phyloP scores from a whole-genome alignment of 2,888 invertebrate species.

The Sinhomidia bicolor region DNA sequence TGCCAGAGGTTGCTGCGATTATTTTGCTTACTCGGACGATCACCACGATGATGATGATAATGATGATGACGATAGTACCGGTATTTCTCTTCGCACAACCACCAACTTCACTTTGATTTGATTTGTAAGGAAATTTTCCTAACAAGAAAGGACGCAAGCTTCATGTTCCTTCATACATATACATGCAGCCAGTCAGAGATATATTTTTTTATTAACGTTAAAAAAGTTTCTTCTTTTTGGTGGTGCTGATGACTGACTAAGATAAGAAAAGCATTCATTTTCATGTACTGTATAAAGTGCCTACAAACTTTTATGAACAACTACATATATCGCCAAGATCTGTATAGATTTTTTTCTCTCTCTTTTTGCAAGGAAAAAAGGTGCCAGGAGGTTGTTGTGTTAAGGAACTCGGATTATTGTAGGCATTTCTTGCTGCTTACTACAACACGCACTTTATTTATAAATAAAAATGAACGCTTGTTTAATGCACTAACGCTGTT shows the following conservation, averaged over 20 bases:
- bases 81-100: constrained; percentile 26
- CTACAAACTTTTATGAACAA: too few relatives aligned
- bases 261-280: constrained; percentile 33
- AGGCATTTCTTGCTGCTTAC: constrained; percentile 2
- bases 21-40: background rate
- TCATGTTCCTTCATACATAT: too few relatives aligned
- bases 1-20: background rate
- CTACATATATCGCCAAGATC: background rate
- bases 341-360: background rate
- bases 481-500: constrained; percentile 41
- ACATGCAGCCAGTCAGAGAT: constrained; percentile 43
- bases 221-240: background rate
- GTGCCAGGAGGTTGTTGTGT: constrained; percentile 36
- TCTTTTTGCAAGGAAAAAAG: constrained; percentile 10
- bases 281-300: background rate
- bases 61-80: constrained; percentile 28
- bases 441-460: background rate
- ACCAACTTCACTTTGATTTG: background rate
- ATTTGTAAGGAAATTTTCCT: background rate
- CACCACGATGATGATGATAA: too few relatives aligned
- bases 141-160: background rate
- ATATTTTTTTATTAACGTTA: background rate
- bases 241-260: constrained; percentile 55
- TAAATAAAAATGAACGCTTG: background rate
- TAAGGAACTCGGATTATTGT: background rate